These are phyloP conservation scores for Chaitophorus viminalis DNA, from an alignment of 2,888 invertebrate species.

Conservation along the genomic window DNA sequence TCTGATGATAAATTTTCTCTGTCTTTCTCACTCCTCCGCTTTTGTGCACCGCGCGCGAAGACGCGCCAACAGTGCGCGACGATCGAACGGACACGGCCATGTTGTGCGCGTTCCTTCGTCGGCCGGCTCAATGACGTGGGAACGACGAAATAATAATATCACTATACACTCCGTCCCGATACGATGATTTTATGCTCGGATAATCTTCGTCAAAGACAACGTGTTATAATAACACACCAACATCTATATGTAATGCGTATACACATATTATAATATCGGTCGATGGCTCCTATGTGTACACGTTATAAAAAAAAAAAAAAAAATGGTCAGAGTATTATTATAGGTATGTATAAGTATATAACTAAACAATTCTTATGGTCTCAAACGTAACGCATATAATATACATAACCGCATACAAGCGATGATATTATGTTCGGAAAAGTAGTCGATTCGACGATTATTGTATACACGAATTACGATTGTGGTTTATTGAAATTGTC, in stretches of 20 bases:
- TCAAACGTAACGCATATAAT: too few species aligned
- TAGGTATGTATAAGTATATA: too few species aligned
- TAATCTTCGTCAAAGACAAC: slow-evolving; percentile 3
- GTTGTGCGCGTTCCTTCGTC: background rate
- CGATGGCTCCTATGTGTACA: background rate
- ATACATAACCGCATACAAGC: too few species aligned
- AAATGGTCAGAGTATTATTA: background rate
- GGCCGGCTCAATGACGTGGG: background rate
- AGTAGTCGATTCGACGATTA: too few species aligned
- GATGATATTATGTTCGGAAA: too few species aligned
- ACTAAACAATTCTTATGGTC: too few species aligned
- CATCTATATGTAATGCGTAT: background rate
- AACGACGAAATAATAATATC: background rate
- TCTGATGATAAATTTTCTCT: background rate
- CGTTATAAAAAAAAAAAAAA: too few species aligned
- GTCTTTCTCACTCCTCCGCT: background rate
- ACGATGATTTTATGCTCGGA: slow-evolving; percentile 15
- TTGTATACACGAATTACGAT: too few species aligned
- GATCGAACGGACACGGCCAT: background rate
- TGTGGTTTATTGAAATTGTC: too few species aligned
- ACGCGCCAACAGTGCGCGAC: background rate
- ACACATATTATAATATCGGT: too few species aligned
- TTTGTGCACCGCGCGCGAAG: background rate
- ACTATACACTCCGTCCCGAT: background rate
- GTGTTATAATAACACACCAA: background rate